Base-by-base conservation (phyloP, 1,140 invertebrate species). In the Dendroctonus ponderosae region DNA sequence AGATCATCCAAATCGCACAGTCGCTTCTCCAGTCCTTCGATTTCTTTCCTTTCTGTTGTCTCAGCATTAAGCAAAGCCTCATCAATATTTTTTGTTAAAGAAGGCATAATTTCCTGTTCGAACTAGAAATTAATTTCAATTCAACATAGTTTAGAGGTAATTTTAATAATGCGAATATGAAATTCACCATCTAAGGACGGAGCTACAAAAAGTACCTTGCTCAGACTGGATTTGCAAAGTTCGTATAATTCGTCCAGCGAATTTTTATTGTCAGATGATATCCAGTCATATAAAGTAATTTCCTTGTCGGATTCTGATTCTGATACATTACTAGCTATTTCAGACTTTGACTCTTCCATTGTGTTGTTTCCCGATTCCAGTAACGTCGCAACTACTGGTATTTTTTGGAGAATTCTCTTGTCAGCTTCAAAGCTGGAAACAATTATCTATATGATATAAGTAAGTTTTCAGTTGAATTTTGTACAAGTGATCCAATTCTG, bases 11-110 rank as follows among this genome's bases (percentile, higher is more conserved):
- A 84, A 6, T 88, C 88, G 75, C 85, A 93, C 8, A 98, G 80
- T 0, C 95, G 82, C 59, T 94, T 90, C 53, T 92, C 91, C 0
- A 98, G 82, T 0, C 94, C 94, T 75, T 91, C 91, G 8, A 97
- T 92, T 76, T 95, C 92, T 75, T 95, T 94, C 82, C 95, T 88
- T 2, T 88, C 86, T 5, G 84, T 82, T 72, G 89, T 85, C 60
- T 87, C 86, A 1, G 89, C 87, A 44, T 80, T 82, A 53, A 86
- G 83, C 6, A 94, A 75, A 14, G 87, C 85, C 0, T 80, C 77
- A 14, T 81, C 78, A 2, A 91, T 80, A 66, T 88, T 87, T 26
- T 78, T 72, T 63, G 82, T 80, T 51, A 91, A 58, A 0, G 74
- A 69, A 9, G 86, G 81, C 70, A 88, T 79, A 6, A 86, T 78